phyloP scores from a whole-genome alignment of 2,797 vertebrate genomes.

The Urocyon cinereoargenteus region DNA sequence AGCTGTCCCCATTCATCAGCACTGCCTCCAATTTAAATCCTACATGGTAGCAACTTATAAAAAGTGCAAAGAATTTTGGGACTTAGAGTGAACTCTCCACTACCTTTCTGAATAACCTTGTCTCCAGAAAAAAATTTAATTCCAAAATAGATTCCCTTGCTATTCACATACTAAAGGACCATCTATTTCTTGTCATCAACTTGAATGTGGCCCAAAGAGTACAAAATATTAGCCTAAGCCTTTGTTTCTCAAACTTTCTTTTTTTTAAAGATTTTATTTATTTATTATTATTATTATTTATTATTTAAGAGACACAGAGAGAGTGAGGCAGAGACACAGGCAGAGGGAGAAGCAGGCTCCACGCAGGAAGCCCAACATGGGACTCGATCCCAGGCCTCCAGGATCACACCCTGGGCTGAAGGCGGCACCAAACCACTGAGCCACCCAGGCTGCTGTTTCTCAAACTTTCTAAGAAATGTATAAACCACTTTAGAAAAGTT shows the following conservation, averaged over 20 bases:
- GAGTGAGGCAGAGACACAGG: too few species aligned
- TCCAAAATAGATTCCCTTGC: neutral
- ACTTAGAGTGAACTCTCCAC: neutral
- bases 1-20: neutral
- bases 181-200: slow-evolving; percentile 23
- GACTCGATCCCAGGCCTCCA: too few species aligned
- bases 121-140: slow-evolving; percentile 6
- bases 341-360: too few species aligned
- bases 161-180: neutral
- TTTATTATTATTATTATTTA: too few species aligned
- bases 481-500: neutral
- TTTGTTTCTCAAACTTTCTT: slow-evolving; percentile 52
- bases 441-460: neutral
- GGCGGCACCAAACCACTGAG: too few species aligned
- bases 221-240: slow-evolving; percentile 55
- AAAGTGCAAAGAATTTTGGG: slow-evolving; percentile 20
- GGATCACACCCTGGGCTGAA: too few species aligned
- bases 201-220: slow-evolving; percentile 34
- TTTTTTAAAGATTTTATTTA: too few species aligned
- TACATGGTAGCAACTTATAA: slow-evolving; percentile 19
- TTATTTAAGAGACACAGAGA: too few species aligned
- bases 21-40: slow-evolving; percentile 37
- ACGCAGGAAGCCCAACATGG: too few species aligned
- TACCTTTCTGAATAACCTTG: slow-evolving; percentile 6
- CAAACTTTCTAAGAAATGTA: slow-evolving; percentile 45